phyloP scores from a whole-genome alignment of 37 sponge, comb jelly and placozoan species.

The Hexactinellida sp. region DNA sequence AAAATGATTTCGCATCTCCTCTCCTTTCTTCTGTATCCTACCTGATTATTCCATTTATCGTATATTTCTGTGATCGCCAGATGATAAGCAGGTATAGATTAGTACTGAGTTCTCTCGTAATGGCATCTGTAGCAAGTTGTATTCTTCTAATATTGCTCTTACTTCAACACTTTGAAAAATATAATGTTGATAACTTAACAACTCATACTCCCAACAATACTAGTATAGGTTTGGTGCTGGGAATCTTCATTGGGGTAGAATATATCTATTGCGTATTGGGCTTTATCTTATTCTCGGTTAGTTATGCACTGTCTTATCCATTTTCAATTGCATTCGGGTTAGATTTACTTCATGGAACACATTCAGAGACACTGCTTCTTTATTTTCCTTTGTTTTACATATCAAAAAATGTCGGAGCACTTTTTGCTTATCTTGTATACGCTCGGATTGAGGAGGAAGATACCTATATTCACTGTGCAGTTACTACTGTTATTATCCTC shows the following conservation, averaged over 20 bases:
- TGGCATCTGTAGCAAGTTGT: neutral
- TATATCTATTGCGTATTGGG: neutral
- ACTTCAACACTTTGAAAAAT: neutral
- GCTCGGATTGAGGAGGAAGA: neutral
- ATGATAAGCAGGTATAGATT: neutral
- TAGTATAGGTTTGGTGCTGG: neutral
- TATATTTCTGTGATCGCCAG: constrained; percentile 11
- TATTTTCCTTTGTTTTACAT: constrained; percentile 1
- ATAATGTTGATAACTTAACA: neutral
- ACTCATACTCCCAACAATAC: too few relatives aligned
- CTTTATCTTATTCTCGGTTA: neutral
- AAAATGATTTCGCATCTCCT: neutral
- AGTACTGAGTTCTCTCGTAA: neutral
- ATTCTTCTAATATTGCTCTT: neutral
- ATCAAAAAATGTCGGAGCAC: neutral
- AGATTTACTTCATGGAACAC: neutral
- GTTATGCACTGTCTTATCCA: neutral
- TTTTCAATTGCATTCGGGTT: neutral
- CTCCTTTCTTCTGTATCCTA: neutral
- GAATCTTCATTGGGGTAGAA: neutral
- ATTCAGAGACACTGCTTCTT: neutral
- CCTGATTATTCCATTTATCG: neutral
- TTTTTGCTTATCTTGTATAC: constrained; percentile 11
- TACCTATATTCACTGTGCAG: neutral
- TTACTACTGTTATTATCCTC: neutral